Evolutionary conservation across 2,888 invertebrate species (phyloP).

Genomic region (Mylabris sibirica): DNA sequence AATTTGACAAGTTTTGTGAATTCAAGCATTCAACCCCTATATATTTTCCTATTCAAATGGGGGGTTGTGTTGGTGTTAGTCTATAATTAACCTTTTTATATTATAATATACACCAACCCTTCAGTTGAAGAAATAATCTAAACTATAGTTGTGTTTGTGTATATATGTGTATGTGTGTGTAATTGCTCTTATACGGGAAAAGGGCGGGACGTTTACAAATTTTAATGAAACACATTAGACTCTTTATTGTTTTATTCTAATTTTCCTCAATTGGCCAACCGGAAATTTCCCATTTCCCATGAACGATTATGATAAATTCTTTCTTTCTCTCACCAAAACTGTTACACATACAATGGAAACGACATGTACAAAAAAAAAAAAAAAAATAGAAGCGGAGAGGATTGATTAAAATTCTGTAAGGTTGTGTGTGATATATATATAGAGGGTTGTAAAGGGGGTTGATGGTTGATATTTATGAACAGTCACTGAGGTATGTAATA

Average conservation of each 20-base stretch:
- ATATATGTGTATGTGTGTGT: slow-evolving; percentile 44
- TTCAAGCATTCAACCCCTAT: slow-evolving; percentile 38
- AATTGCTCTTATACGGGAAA: slow-evolving; percentile 50
- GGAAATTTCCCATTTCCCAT: slow-evolving; percentile 7
- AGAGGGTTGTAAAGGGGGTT: slow-evolving; percentile 23
- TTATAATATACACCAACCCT: slow-evolving; percentile 51
- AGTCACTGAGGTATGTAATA: slow-evolving; percentile 77
- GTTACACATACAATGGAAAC: background rate
- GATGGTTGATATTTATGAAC: slow-evolving; percentile 70
- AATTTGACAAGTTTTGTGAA: slow-evolving; percentile 29
- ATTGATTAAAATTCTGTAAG: slow-evolving; percentile 13
- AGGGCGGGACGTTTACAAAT: slow-evolving; percentile 50
- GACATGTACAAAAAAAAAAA: background rate
- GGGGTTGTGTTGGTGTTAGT: slow-evolving; percentile 47
- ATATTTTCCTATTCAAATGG: slow-evolving; percentile 41
- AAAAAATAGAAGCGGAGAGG: background rate
- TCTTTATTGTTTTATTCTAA: slow-evolving; percentile 55
- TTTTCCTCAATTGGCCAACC: slow-evolving; percentile 42
- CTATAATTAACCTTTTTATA: slow-evolving; percentile 58
- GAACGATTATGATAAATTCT: background rate
- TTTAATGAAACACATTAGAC: slow-evolving; percentile 53
- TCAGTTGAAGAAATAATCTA: slow-evolving; percentile 55
- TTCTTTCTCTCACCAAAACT: background rate
- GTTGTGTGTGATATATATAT: slow-evolving; percentile 10
- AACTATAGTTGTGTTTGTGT: slow-evolving; percentile 40